Percentiles rank a stretch among this genome's conserved stretches.
phyloP scores from a whole-genome alignment of 2,888 invertebrate genomes.

The Bombylius major region DNA sequence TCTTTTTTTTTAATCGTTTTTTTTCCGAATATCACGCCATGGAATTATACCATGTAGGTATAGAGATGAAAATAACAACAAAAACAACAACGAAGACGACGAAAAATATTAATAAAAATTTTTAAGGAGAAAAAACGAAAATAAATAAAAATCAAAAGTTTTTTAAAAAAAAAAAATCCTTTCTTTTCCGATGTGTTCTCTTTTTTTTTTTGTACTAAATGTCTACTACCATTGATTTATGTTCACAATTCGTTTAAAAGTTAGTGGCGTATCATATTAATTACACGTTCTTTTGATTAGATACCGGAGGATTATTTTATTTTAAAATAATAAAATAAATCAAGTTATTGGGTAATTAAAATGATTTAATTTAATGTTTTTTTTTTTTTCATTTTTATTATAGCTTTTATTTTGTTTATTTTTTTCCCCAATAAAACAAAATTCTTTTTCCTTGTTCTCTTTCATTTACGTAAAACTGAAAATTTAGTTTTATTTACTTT shows the following conservation, averaged over 20 bases:
- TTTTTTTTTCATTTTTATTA: too few species aligned
- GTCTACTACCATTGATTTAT: background rate
- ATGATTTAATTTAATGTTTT: background rate
- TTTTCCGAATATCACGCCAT: too few species aligned
- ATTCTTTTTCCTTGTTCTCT: too few species aligned
- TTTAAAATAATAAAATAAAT: background rate
- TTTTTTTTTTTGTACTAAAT: background rate
- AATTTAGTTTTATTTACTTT: too few species aligned
- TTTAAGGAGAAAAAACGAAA: background rate
- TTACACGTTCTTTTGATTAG: background rate
- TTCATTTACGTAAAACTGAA: too few species aligned
- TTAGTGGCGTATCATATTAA: background rate
- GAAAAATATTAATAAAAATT: too few species aligned
- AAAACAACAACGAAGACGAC: too few species aligned
- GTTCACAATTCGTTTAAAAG: background rate
- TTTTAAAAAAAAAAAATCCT: background rate
- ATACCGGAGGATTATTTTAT: background rate
- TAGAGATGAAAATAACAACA: too few species aligned
- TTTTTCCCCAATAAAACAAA: too few species aligned
- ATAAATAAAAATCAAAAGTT: background rate
- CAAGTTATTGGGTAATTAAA: background rate
- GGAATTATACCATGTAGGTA: too few species aligned
- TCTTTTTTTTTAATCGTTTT: too few species aligned
- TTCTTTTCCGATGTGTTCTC: background rate
- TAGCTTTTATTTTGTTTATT: too few species aligned